Percentiles rank a stretch among this genome's conserved stretches.
phyloP scores from a whole-genome alignment of 2,888 invertebrate genomes.

The Panopea generosa region DNA sequence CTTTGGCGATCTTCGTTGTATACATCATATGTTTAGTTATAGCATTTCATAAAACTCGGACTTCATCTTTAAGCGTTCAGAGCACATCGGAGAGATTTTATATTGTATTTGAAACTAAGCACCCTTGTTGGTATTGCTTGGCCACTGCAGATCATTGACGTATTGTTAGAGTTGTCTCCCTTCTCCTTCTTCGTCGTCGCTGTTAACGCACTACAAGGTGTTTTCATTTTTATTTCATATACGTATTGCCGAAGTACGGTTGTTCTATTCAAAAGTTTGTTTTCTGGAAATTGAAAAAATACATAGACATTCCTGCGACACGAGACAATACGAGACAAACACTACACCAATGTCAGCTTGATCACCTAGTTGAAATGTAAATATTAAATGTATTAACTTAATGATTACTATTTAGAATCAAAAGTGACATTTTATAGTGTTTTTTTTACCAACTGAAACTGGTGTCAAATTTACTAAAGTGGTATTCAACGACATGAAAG shows the following conservation, averaged over 20 bases:
- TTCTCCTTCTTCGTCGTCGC: conserved; percentile 63
- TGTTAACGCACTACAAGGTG: conserved; percentile 69
- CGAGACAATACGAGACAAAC: no score
- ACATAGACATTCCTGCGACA: no score
- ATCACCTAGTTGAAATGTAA: no score
- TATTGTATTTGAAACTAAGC: conserved; percentile 69
- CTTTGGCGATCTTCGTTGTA: conserved; percentile 49
- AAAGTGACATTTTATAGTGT: no score
- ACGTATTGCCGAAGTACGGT: conserved; percentile 61
- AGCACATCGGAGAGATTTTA: conserved; percentile 50
- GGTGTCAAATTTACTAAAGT: no score
- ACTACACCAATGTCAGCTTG: no score
- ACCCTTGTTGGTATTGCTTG: conserved; percentile 71
- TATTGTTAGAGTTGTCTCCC: conserved; percentile 56
- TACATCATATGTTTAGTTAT: conserved; percentile 62
- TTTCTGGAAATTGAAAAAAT: background rate
- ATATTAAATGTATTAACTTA: no score
- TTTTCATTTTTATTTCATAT: conserved; percentile 70
- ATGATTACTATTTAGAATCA: no score
- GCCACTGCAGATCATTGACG: conserved; percentile 68
- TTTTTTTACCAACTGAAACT: no score
- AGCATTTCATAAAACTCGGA: conserved; percentile 57
- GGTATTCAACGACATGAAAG: no score
- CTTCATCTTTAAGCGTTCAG: background rate
- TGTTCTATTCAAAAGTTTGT: conserved; percentile 51